Evolutionary conservation across 92 coral and sea anemone species (phyloP), one percentile per base, ranked within the genome.

Genomic region (Paramuricea clavata): DNA sequence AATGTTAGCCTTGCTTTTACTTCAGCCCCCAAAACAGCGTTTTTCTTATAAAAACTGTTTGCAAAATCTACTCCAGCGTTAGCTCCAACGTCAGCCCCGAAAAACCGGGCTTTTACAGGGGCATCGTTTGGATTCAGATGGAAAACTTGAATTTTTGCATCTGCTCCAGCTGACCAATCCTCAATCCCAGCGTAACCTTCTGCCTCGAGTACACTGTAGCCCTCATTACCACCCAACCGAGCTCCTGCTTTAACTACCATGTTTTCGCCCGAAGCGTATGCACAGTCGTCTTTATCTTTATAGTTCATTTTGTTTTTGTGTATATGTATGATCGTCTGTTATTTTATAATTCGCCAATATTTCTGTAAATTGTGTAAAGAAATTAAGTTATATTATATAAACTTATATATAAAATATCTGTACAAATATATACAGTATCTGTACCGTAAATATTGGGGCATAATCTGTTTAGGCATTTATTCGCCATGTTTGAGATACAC

Each of bases 31-130:
- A 59, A 30, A 10, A 39, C 10, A 39, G 44, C 44, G 4, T 39
- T 10, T 39, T 10, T 10, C 44, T 39, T 39, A 39, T 39, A 39
- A 28, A 79, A 12, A 35, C 49, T 57, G 44, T 39, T 39, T 6
- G 39, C 31, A 19, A 30, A 16, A 34, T 57, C 70, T 10, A 31
- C 1, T 8, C 84, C 84, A 30, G 72, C 84, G 12, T 19, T 32
- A 16, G 70, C 49, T 12, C 71, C 84, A 21, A 79, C 0, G 10
- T 79, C 71, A 56, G 39, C 84, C 28, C 84, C 84, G 2, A 57
- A 54, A 79, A 57, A 79, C 23, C 72, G 72, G 16, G 72, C 84
- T 7, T 54, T 22, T 56, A 79, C 72, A 10, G 61, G 61, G 9
- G 0, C n/a, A 79, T 57, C 72, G 43, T 27, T 41, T 59, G 67